Percentiles rank a stretch among this genome's conserved stretches.
These are phyloP conservation scores for Cinclus mexicanus DNA, from an alignment of 2,113 vertebrate species.

Conservation along the genomic window DNA sequence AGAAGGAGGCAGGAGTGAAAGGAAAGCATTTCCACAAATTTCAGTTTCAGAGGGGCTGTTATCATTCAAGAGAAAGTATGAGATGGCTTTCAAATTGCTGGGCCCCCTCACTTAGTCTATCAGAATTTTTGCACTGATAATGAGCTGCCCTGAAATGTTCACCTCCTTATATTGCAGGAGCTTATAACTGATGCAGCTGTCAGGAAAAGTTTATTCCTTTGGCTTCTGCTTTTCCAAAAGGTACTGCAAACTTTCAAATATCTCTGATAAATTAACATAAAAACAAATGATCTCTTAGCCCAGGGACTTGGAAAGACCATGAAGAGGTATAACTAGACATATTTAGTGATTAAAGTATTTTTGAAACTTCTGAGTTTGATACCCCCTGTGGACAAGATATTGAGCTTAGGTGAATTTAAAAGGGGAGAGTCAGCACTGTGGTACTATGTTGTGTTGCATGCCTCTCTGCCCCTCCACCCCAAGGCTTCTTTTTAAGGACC, in stretches of 20 bases:
- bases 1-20: background rate
- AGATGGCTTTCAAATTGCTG: background rate
- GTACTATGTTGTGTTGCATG: background rate
- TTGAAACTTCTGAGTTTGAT: background rate
- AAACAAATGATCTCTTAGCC: background rate
- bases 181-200: background rate
- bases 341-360: background rate
- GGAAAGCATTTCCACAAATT: conserved; percentile 16
- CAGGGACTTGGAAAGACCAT: background rate
- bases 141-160: background rate
- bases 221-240: background rate
- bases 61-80: background rate
- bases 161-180: background rate
- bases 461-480: background rate
- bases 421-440: background rate
- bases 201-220: background rate
- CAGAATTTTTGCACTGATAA: background rate
- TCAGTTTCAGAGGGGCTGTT: background rate
- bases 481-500: background rate
- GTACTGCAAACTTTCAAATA: background rate
- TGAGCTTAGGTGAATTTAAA: background rate
- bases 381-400: background rate
- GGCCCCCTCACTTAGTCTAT: accelerated
- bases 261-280: background rate
- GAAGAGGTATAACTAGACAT: background rate